Base-by-base conservation (phyloP, 2,888 invertebrate species). In the Ganaspis brasiliensis region DNA sequence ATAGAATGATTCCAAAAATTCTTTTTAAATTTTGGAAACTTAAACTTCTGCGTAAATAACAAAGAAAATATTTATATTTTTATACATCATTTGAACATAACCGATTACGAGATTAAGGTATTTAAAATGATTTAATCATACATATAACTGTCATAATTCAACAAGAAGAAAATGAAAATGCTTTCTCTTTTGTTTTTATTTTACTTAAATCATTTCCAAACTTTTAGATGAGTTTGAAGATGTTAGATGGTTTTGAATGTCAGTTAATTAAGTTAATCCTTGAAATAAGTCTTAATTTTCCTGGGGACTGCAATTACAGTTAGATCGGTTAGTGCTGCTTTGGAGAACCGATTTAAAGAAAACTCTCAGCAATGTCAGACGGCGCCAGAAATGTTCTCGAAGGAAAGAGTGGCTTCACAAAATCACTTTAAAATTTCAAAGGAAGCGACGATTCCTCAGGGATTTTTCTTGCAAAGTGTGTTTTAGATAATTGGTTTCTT, bases 401-500 rank as follows among this genome's bases (percentile, higher is more conserved):
- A 40, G 21, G 40, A 63, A 63, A 24, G 40, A 63, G 40, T 45
- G 40, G 21, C 19, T 63, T 40, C 45, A 21, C 19, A 19, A 63
- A 63, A 63, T 63, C 63, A 45, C 63, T 63, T 63, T 45, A 45
- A 63, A 63, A 63, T 63, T 63, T 40, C 63, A 40, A 63, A 63
- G 40, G 63, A 63, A 63, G 21, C 63, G 37, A 63, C 63, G 63
- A 63, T 63, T 63, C 63, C 63, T 63, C 63, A 21, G 63, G 40
- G 63, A 63, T 40, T 63, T 63, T 63, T 63, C 24, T 63, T 63
- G 63, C 63, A 63, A 63, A 63, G 63, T 63, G 63, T 63, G 63
- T 63, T 63, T 63, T 63, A 59, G 63, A 63, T 63, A 63, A 63
- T 63, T 63, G 63, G 63, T 63, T 63, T 63, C 63, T 63, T 63